Percentiles rank a stretch among this genome's conserved stretches.
phyloP scores from a whole-genome alignment of 2,888 invertebrate species.

The Coelopa pilipes region DNA sequence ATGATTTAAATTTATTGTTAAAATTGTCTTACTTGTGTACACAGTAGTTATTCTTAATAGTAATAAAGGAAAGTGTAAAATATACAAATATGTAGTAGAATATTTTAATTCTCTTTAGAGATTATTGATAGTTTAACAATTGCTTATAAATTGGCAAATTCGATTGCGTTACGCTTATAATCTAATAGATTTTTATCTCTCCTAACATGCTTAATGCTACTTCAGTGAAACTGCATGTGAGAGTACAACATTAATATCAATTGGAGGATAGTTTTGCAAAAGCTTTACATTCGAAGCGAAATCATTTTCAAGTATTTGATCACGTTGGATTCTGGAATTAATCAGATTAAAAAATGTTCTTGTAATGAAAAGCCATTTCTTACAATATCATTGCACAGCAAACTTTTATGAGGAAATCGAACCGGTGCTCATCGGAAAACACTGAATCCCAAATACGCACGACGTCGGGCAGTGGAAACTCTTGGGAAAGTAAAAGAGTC shows the following conservation, averaged over 20 bases:
- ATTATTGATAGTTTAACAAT: slow-evolving; percentile 11
- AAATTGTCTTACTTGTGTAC: slow-evolving; percentile 18
- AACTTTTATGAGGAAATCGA: slow-evolving; percentile 89
- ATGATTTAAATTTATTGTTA: slow-evolving; percentile 28
- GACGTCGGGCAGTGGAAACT: slow-evolving; percentile 97
- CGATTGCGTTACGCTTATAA: background rate
- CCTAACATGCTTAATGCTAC: slow-evolving; percentile 40
- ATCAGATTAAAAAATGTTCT: slow-evolving; percentile 32
- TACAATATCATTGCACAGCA: slow-evolving; percentile 98
- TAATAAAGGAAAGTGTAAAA: background rate
- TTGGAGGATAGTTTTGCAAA: slow-evolving; percentile 90
- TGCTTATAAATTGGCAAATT: slow-evolving; percentile 4
- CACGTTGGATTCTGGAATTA: slow-evolving; percentile 78
- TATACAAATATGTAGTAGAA: slow-evolving; percentile 19
- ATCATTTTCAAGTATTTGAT: slow-evolving; percentile 85
- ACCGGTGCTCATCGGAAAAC: slow-evolving; percentile 89
- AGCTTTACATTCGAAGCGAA: slow-evolving; percentile 95
- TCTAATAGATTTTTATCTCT: background rate
- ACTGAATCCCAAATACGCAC: slow-evolving; percentile 97
- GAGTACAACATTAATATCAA: slow-evolving; percentile 86
- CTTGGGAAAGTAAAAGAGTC: slow-evolving; percentile 93
- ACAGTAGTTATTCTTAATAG: background rate
- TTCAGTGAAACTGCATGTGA: slow-evolving; percentile 74
- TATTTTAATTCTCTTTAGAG: background rate
- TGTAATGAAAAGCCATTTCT: slow-evolving; percentile 62